Evolutionary conservation across 2,888 invertebrate genomes (phyloP), one percentile per base, ranked within the genome.

Genomic region (Panopea generosa): DNA sequence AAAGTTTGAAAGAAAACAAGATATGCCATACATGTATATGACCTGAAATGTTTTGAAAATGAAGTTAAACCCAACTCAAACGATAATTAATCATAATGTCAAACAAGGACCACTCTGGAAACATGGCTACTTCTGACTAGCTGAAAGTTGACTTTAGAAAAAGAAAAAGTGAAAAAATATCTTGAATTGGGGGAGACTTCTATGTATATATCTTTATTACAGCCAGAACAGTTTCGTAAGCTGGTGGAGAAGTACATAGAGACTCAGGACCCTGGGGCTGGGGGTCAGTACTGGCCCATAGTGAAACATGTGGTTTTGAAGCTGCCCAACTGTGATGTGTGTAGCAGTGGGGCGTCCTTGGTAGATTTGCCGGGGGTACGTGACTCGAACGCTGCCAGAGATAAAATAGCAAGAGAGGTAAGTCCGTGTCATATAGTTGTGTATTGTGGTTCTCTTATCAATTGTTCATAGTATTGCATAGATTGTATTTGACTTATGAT

Each of bases 331-430:
- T 88, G 88, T 78, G 75, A 81, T 67, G 86, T 86, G 11, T 84
- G 83, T 57, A 83, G 82, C 52, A 86, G 84, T 77, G 88, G 88
- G 0, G 86, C 86, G 9, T 76, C 81, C 16, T 81, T 89, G 18
- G 87, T 89, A 6, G 89, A 89, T 72, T 74, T 89, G 27, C 89
- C 89, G 0, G 88, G 88, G 7, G 83, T 88, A 9, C 62, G 87
- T 24, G 89, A 89, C 63, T 86, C 89, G 9, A 89, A 89, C 62
- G 87, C 88, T 71, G 89, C 89, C n/a, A 75, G 89, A 62, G 87
- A 89, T 59, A 85, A 80, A 33, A 88, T 89, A 49, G 89, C 89
- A 20, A 86, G 79, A 76, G 85, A 88, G 74, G 89, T 89, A 69
- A 65, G 80, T 63, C 24, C 7, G n/a, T 11, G 40, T n/a, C n/a